Base-by-base conservation (phyloP, 2,113 vertebrate species). In the Sylvietta virens region DNA sequence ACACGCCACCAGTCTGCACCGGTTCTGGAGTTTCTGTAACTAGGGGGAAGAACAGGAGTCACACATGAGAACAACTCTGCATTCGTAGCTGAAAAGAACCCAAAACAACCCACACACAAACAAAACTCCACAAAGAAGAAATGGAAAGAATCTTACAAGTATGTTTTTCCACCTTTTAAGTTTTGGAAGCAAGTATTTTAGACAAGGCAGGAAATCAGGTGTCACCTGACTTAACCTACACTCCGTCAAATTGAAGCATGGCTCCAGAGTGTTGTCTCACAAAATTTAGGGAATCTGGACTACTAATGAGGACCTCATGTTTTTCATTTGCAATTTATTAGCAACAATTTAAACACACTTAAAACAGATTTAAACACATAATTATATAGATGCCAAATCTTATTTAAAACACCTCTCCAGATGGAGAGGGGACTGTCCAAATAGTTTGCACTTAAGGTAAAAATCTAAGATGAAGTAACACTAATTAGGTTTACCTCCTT, bases 1-100 rank as follows among this genome's bases (percentile, higher is more conserved):
- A 99, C 19, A 99, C 99, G 8, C 99, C 99, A 6, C 99, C 98
- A 7, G 96, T 95, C 92, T 97, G 97, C n/a, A 95, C 97, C 3
- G 98, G 97, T 60, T 99, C 99, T 13, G 98, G 98, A 44, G 97
- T 81, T 97, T 99, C 99, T 96, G 96, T 76, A 94, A 98, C 98
- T 95, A 31, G 65, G 22, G 45, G 62, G 1, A 35, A 15, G 24
- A 70, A 66, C 13, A n/a, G 24, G 7, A 56, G 11, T 62, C 33
- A 90, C 69, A 76, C 22, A 15, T 13, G 3, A 17, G 10, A 66
- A 3, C 17, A 37, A 23, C 13, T 7, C 13, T 28, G 18, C 17
- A 22, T 37, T 57, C 31, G 3, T 1, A 50, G 11, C 33, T 53
- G 28, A 50, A 24, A 35, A 22, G 18, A 23, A 11, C 17, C 7